Evolutionary conservation across 2,888 invertebrate species (phyloP), one percentile per base, ranked within the genome.

Genomic region (Campoletis raptor): DNA sequence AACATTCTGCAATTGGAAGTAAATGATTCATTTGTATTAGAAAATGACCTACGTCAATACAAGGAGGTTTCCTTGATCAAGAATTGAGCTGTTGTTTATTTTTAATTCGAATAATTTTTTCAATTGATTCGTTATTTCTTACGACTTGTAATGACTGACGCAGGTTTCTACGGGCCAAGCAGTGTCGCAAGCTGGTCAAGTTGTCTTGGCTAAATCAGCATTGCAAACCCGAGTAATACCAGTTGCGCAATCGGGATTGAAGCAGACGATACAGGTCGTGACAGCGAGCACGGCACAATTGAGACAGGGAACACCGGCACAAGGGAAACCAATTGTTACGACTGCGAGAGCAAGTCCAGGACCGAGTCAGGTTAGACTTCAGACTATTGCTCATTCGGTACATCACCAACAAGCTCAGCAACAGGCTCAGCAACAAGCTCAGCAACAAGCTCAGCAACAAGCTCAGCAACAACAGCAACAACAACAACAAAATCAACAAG

Each of bases 171-270:
- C 92, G 7, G 95, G 95, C 3, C 94, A 95, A 88, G 93, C 95
- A 7, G 94, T 95, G 9, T 94, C 95, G 24, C 96, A 95, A 82
- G 89, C 94, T 2, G 96, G 96, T 10, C 95, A 96, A 86, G 95
- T 96, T 0, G 96, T 97, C 18, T 92, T 96, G 74, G 95, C 96
- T 0, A 96, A 96, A 91, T 93, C 94, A 12, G 95, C 95, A 0
- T 95, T 96, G 70, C 95, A 96, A 30, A 95, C 96, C 0, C 95
- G 97, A 42, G 96, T 97, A 2, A 96, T 97, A 89, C 97, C 97
- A 1, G 95, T 96, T 77, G 91, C 94, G 6, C 93, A 94, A 0
- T 94, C 88, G 87, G 95, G 94, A 91, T 94, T 94, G 90, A 96
- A 96, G 94, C 96, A 95, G 94, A 95, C 96, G 0, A 96, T 96